A percentile compares a stretch with the other conserved stretches of the same genome.
These are phyloP conservation scores for Ispidina lecontei DNA, from an alignment of 2,797 vertebrate species.

Conservation along the genomic window DNA sequence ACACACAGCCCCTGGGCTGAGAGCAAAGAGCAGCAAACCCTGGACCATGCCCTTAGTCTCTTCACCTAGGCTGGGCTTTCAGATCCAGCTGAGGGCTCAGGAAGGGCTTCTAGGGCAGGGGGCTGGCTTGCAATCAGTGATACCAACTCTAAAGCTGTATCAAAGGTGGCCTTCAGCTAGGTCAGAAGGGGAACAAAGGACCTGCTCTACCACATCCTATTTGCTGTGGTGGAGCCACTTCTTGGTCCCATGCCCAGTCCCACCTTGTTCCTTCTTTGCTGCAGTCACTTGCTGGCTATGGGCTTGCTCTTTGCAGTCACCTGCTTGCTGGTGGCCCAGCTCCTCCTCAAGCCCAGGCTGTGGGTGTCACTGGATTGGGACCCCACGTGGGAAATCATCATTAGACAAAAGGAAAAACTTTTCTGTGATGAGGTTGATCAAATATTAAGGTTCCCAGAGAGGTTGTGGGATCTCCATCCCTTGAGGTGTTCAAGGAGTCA, in stretches of 20 bases:
- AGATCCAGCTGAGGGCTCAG: neutral
- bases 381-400: accelerated
- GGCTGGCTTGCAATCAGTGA: neutral
- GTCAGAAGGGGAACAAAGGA: neutral
- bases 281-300: neutral
- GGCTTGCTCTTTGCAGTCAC: neutral
- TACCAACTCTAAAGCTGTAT: neutral
- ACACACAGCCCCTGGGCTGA: neutral
- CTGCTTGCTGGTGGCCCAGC: too few relatives aligned
- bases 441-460: neutral
- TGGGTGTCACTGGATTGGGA: accelerated
- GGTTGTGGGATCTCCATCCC: neutral
- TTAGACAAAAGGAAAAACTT: neutral
- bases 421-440: neutral
- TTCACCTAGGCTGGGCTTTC: neutral
- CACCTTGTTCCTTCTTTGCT: neutral
- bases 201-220: slow-evolving; percentile 33
- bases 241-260: neutral
- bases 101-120: neutral
- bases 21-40: neutral
- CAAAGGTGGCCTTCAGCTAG: neutral
- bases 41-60: neutral
- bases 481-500: neutral
- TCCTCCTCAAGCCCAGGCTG: neutral
- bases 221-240: neutral